These are phyloP conservation scores for Dusona sp. DNA, from an alignment of 2,888 invertebrate species.

Conservation along the genomic window DNA sequence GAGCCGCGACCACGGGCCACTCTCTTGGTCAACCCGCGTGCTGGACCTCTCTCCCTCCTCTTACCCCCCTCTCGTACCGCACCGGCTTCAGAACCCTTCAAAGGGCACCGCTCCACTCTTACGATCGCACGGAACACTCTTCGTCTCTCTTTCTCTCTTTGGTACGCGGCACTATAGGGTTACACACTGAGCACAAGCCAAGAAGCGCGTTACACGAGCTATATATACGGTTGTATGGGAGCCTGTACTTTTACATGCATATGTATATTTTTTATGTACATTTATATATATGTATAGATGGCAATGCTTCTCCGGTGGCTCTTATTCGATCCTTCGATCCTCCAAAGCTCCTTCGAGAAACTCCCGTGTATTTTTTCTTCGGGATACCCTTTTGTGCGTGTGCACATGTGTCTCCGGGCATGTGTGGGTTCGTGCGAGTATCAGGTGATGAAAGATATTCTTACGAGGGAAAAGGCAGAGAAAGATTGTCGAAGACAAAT, in stretches of 20 bases:
- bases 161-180: constrained; percentile 65
- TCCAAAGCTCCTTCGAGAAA: constrained; percentile 19
- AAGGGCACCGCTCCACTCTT: constrained; percentile 78
- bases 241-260: constrained; percentile 8
- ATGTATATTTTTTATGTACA: background rate
- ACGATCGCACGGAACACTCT: constrained; percentile 61
- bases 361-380: background rate
- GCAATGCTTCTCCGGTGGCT: constrained; percentile 48
- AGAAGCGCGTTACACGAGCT: constrained; percentile 60
- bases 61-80: constrained; percentile 32
- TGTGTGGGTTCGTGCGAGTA: background rate
- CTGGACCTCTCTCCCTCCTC: constrained; percentile 57
- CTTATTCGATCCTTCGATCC: constrained; percentile 40
- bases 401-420: background rate
- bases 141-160: constrained; percentile 41
- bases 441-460: constrained; percentile 50
- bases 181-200: constrained; percentile 68
- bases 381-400: constrained; percentile 6
- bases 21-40: constrained; percentile 77
- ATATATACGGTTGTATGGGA: constrained; percentile 30
- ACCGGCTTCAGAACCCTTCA: constrained; percentile 66
- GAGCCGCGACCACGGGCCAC: constrained; percentile 81
- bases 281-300: constrained; percentile 14
- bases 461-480: background rate
- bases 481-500: constrained; percentile 41